phyloP scores from a whole-genome alignment of 1,140 invertebrate genomes.

The Nephila pilipes region DNA sequence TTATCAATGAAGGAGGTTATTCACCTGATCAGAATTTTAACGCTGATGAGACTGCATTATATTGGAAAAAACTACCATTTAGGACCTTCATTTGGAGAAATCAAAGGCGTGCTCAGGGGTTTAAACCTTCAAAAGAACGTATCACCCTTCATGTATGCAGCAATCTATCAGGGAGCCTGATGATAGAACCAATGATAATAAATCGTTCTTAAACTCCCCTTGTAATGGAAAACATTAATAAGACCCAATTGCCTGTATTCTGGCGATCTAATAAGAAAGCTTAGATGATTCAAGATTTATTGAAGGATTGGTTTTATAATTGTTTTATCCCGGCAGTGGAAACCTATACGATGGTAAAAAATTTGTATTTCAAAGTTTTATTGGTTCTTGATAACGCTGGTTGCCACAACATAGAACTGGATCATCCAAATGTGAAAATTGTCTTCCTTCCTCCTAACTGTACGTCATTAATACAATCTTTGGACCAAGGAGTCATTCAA shows the following conservation, averaged over 20 bases:
- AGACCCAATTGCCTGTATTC: constrained; percentile 80
- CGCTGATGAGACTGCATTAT: constrained; percentile 81
- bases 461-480: constrained; percentile 78
- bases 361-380: constrained; percentile 76
- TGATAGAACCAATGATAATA: constrained; percentile 82
- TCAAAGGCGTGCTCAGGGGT: constrained; percentile 81
- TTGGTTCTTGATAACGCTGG: constrained; percentile 77
- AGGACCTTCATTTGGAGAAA: constrained; percentile 81
- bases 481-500: constrained; percentile 78
- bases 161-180: constrained; percentile 81
- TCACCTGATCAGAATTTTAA: constrained; percentile 81
- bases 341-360: constrained; percentile 68
- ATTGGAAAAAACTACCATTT: constrained; percentile 82
- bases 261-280: constrained; percentile 81
- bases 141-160: constrained; percentile 81
- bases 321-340: constrained; percentile 64
- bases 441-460: constrained; percentile 74
- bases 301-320: constrained; percentile 80
- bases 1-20: constrained; percentile 81
- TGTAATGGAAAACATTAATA: constrained; percentile 80
- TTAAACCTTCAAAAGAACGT: constrained; percentile 82
- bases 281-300: constrained; percentile 81
- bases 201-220: constrained; percentile 80
- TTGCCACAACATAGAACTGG: constrained; percentile 68
- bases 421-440: constrained; percentile 74